phyloP scores from a whole-genome alignment of 2,888 invertebrate genomes.

The Ceratothoa steindachneri region DNA sequence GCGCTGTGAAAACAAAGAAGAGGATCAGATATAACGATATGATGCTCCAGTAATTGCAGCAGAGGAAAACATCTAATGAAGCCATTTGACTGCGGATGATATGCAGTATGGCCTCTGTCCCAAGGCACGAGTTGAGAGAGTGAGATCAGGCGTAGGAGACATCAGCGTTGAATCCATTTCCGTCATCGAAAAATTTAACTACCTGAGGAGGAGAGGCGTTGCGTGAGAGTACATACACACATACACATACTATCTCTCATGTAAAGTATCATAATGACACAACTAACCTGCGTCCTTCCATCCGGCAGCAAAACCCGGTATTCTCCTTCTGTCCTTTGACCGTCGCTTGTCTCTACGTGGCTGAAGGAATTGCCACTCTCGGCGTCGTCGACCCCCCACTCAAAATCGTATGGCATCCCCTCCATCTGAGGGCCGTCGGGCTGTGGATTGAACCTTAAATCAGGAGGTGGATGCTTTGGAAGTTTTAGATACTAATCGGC shows the following conservation, averaged over 20 bases:
- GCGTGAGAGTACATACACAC: too few relatives aligned
- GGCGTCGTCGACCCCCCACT: conserved; percentile 31
- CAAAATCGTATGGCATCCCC: conserved; percentile 45
- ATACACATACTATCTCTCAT: neutral
- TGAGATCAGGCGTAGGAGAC: conserved; percentile 36
- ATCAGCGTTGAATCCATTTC: conserved; percentile 29
- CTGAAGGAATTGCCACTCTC: conserved; percentile 38
- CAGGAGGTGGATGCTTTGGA: too few relatives aligned
- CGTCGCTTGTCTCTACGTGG: conserved; percentile 44
- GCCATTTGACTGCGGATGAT: too few relatives aligned
- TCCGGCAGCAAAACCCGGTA: conserved; percentile 41
- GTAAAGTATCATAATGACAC: neutral
- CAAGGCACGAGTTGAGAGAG: too few relatives aligned
- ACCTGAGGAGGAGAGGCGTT: too few relatives aligned
- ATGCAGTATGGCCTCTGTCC: too few relatives aligned
- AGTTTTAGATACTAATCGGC: too few relatives aligned
- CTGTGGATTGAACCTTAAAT: too few relatives aligned
- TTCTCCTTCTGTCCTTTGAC: conserved; percentile 36
- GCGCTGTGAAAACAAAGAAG: too few relatives aligned
- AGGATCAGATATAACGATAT: too few relatives aligned
- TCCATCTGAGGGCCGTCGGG: conserved; percentile 16
- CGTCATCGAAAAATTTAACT: conserved; percentile 31
- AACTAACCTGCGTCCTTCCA: conserved; percentile 38
- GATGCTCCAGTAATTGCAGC: too few relatives aligned
- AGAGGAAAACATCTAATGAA: too few relatives aligned